Percentiles rank a stretch among this genome's conserved stretches.
Evolutionary conservation across 2,113 vertebrate genomes (phyloP).

Genomic region (Rhizomys pruinosus): DNA sequence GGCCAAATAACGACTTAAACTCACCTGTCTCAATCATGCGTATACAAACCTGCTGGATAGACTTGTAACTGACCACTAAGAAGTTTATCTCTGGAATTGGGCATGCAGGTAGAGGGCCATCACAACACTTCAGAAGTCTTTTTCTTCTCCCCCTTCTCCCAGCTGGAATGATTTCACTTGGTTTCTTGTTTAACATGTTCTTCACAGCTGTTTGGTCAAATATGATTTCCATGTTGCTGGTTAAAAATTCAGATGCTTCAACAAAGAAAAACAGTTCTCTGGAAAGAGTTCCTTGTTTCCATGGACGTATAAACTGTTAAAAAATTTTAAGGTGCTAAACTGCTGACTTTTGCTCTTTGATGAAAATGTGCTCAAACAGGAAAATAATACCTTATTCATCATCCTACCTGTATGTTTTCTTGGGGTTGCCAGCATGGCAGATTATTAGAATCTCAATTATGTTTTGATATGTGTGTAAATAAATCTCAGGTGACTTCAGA

Average conservation of each 20-base stretch:
- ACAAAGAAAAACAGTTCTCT: constrained; percentile 43
- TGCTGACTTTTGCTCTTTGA: constrained; percentile 53
- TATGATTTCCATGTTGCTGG: constrained; percentile 34
- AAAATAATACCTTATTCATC: constrained; percentile 48
- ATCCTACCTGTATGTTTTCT: background rate
- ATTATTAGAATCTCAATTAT: constrained; percentile 65
- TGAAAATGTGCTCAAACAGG: constrained; percentile 51
- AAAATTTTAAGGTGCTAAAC: constrained; percentile 54
- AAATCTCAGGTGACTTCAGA: constrained; percentile 55
- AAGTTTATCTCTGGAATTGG: background rate
- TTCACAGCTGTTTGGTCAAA: background rate
- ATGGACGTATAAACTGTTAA: constrained; percentile 55
- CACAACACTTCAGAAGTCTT: background rate
- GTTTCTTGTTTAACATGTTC: background rate
- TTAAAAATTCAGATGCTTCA: constrained; percentile 58
- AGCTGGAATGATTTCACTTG: background rate
- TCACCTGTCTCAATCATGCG: background rate
- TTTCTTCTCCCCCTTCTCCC: accelerated
- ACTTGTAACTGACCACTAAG: background rate
- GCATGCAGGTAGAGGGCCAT: background rate
- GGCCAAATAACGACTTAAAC: background rate
- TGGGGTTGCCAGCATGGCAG: background rate
- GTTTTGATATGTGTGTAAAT: constrained; percentile 50
- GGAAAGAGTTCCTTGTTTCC: constrained; percentile 61
- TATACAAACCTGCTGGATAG: too few species aligned